Evolutionary conservation across 2,888 invertebrate species (phyloP).

Genomic region (Hybos culiciformis): DNA sequence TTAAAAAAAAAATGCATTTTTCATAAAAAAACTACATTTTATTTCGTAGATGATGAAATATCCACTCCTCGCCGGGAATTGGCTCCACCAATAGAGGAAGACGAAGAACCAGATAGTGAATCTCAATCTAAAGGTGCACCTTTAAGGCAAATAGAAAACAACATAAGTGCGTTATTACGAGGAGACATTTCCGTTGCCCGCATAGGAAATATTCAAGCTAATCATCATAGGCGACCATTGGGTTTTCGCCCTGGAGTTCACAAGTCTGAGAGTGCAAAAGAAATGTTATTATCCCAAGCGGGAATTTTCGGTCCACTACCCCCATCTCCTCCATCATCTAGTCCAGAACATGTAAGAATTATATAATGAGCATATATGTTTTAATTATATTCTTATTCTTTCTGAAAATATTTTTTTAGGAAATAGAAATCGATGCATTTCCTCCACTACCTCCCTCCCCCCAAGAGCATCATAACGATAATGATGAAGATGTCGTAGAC

Average conservation of each 20-base stretch:
- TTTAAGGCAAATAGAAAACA: conserved; percentile 55
- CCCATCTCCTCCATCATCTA: conserved; percentile 30
- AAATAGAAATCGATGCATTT: conserved; percentile 38
- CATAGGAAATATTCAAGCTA: conserved; percentile 24
- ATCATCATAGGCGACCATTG: conserved; percentile 30
- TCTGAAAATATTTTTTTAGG: conserved; percentile 14
- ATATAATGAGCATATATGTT: background rate
- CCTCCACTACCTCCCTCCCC: conserved; percentile 75
- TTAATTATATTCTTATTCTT: background rate
- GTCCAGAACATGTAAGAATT: conserved; percentile 20
- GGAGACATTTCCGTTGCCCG: conserved; percentile 28
- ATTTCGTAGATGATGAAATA: conserved; percentile 9
- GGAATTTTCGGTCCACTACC: conserved; percentile 32
- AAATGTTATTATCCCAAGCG: conserved; percentile 41
- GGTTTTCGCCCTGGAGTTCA: conserved; percentile 48
- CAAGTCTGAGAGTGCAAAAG: conserved; percentile 61
- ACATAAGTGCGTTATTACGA: conserved; percentile 54
- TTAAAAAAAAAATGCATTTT: background rate
- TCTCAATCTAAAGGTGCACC: conserved; percentile 52
- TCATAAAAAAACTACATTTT: no score
- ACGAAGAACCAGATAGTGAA: conserved; percentile 51
- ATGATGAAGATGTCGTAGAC: conserved; percentile 18
- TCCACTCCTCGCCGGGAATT: conserved; percentile 47
- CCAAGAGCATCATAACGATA: conserved; percentile 51
- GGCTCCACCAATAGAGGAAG: conserved; percentile 53